Evolutionary conservation across 1,140 invertebrate genomes (phyloP).

Genomic region (Drosophila lacertosa): DNA sequence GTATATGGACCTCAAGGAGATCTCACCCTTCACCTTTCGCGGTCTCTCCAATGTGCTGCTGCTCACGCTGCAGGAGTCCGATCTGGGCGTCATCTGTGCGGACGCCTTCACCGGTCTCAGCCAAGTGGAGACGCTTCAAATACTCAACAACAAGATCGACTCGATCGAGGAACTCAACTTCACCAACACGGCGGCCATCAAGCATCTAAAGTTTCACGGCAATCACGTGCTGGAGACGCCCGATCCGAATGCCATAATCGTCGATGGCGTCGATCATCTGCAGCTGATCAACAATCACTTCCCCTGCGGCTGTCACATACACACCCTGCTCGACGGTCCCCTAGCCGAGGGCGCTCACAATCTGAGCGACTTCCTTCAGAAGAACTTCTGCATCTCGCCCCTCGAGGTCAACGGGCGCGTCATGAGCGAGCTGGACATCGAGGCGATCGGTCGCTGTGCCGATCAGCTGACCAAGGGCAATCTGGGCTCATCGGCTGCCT

Average conservation of each 20-base stretch:
- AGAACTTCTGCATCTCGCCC: constrained; percentile 93
- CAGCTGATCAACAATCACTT: constrained; percentile 91
- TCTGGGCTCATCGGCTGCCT: constrained; percentile 85
- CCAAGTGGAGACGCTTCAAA: constrained; percentile 88
- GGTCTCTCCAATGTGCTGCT: constrained; percentile 90
- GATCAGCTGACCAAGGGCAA: constrained; percentile 88
- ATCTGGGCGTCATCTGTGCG: constrained; percentile 89
- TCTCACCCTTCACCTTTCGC: constrained; percentile 89
- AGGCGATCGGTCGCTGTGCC: constrained; percentile 88
- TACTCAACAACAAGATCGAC: constrained; percentile 93
- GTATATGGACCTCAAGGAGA: constrained; percentile 91
- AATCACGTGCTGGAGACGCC: constrained; percentile 92
- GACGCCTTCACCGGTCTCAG: constrained; percentile 90
- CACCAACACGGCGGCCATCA: constrained; percentile 88
- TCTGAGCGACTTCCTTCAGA: constrained; percentile 88
- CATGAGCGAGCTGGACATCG: constrained; percentile 89
- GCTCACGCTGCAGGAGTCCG: constrained; percentile 91
- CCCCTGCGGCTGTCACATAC: constrained; percentile 92
- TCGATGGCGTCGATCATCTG: constrained; percentile 88
- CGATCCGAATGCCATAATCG: constrained; percentile 87
- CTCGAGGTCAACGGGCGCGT: constrained; percentile 91
- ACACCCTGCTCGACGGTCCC: constrained; percentile 89
- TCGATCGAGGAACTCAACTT: constrained; percentile 89
- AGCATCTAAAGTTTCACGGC: constrained; percentile 89
- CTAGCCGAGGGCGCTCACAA: constrained; percentile 87